A percentile compares a stretch with the other conserved stretches of the same genome.
Evolutionary conservation across 2,113 vertebrate species (phyloP).

Genomic region (Gnathonemus echidnorhynchus): DNA sequence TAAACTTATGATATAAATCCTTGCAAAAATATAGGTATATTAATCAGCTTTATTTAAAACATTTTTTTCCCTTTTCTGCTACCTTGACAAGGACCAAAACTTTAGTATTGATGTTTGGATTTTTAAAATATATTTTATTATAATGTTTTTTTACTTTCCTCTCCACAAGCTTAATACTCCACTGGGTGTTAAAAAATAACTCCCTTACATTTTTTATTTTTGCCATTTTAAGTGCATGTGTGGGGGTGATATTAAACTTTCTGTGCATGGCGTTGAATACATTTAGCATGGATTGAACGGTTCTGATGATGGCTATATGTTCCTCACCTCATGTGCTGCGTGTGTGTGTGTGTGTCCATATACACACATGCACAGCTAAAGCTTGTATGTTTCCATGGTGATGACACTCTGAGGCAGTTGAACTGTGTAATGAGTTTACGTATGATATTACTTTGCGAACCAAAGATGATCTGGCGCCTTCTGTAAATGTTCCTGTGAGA

Average conservation of each 20-base stretch:
- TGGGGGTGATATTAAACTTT: background rate
- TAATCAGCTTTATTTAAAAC: conserved; percentile 42
- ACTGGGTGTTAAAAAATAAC: background rate
- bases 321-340: background rate
- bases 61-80: background rate
- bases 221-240: background rate
- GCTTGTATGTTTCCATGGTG: background rate
- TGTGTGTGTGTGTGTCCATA: background rate
- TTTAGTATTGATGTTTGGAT: background rate
- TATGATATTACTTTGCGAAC: conserved; percentile 13
- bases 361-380: background rate
- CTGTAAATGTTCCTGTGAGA: conserved; percentile 8
- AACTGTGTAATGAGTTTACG: conserved; percentile 10
- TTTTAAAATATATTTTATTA: background rate
- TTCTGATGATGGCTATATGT: background rate
- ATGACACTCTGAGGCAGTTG: background rate
- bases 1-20: conserved; percentile 66
- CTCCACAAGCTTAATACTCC: conserved; percentile 39
- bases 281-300: background rate
- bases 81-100: conserved; percentile 8
- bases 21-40: conserved; percentile 61
- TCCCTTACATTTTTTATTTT: background rate
- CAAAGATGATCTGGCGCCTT: conserved; percentile 17
- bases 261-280: background rate
- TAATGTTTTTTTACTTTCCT: conserved; percentile 31